These are phyloP conservation scores for Rachycentron canadum DNA, from an alignment of 2,797 vertebrate species.

Conservation along the genomic window DNA sequence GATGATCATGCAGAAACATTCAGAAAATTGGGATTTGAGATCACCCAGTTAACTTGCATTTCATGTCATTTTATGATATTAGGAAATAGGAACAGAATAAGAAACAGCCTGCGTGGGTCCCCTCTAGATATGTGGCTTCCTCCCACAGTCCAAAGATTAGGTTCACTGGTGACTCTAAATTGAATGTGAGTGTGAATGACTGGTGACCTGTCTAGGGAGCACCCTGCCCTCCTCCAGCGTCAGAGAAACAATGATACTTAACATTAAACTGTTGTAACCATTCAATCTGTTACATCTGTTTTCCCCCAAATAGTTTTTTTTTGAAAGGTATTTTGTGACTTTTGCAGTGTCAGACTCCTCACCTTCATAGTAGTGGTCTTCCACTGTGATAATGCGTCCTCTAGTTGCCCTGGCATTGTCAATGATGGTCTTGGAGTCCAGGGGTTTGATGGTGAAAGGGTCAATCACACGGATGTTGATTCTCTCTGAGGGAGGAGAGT, in stretches of 20 bases:
- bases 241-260: no score
- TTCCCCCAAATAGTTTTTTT: not conserved
- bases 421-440: constrained; percentile 93
- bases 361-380: constrained; percentile 98
- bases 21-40: not conserved
- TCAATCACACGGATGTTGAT: constrained; percentile 92
- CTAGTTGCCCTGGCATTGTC: constrained; percentile 90
- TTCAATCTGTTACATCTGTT: no score
- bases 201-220: no score
- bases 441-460: constrained; percentile 95
- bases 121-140: no score
- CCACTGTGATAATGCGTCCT: constrained; percentile 94
- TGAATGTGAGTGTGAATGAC: no score
- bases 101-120: no score
- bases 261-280: no score
- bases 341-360: constrained; percentile 24
- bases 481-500: constrained; percentile 84
- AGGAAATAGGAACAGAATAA: no score
- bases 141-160: no score
- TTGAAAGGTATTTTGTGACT: not conserved
- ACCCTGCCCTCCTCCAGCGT: no score
- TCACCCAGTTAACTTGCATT: not conserved
- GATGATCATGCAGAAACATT: not conserved
- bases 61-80: not conserved
- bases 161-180: no score